A percentile compares a stretch with the other conserved stretches of the same genome.
phyloP scores from a whole-genome alignment of 1,140 invertebrate genomes.

The Drosophila truncata region DNA sequence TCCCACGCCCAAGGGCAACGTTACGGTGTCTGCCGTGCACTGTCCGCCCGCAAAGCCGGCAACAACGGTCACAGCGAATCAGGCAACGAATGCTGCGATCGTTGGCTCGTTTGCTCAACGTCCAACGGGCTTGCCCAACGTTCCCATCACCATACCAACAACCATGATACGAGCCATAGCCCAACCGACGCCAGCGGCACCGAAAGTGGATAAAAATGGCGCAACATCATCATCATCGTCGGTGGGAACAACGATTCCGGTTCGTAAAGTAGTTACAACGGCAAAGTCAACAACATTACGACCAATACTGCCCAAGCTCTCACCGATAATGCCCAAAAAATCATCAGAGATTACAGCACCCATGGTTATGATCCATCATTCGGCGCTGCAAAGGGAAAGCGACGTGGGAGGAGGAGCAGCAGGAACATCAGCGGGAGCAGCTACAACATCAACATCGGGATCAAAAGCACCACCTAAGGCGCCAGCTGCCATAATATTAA shows the following conservation, averaged over 20 bases:
- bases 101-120: not conserved
- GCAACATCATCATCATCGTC: not conserved
- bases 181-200: not conserved
- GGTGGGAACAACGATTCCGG: not conserved
- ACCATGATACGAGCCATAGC: not conserved
- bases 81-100: not conserved
- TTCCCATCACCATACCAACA: not conserved
- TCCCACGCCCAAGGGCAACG: slow-evolving; percentile 21
- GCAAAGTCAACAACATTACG: not conserved
- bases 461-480: not conserved
- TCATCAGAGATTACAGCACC: not conserved
- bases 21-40: slow-evolving; percentile 9
- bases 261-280: not conserved
- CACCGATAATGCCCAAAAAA: not conserved
- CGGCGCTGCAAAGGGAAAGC: not conserved
- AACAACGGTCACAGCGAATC: too few species aligned
- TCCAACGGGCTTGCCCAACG: not conserved
- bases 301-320: not conserved
- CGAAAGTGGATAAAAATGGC: not conserved
- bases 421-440: not conserved
- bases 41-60: not conserved
- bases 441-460: not conserved
- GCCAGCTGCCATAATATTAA: not conserved
- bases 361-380: slow-evolving; percentile 1
- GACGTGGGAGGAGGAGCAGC: not conserved